A percentile compares a stretch with the other conserved stretches of the same genome.
phyloP scores from a whole-genome alignment of 2,888 invertebrate species.

The Pelosia muscerda region DNA sequence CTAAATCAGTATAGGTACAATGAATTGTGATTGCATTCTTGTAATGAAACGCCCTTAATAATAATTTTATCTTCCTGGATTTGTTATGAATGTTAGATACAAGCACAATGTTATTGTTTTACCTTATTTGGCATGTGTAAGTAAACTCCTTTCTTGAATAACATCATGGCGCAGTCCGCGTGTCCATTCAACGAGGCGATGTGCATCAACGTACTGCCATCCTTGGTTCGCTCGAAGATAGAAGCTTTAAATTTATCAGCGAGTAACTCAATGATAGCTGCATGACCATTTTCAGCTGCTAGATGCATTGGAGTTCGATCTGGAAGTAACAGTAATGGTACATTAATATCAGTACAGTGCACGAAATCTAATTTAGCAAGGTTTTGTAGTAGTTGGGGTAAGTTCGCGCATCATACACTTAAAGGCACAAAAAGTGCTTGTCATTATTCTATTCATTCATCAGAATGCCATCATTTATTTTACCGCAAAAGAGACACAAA shows the following conservation, averaged over 20 bases:
- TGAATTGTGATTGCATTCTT: not conserved
- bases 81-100: not conserved
- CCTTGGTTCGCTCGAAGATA: slow-evolving; percentile 98
- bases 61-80: not conserved
- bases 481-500: too few relatives aligned
- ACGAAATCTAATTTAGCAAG: too few relatives aligned
- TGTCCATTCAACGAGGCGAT: slow-evolving; percentile 99
- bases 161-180: slow-evolving; percentile 99
- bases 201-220: slow-evolving; percentile 99
- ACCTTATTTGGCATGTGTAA: slow-evolving; percentile 99
- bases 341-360: slow-evolving; percentile 11
- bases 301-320: slow-evolving; percentile 99
- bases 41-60: not conserved
- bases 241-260: slow-evolving; percentile 99
- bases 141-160: slow-evolving; percentile 99
- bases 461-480: too few relatives aligned
- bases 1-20: not conserved
- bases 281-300: slow-evolving; percentile 99
- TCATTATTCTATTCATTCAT: too few relatives aligned
- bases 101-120: slow-evolving; percentile 9
- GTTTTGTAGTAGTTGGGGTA: too few relatives aligned
- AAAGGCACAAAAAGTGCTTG: too few relatives aligned
- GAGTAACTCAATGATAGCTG: slow-evolving; percentile 96
- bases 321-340: slow-evolving; percentile 55
- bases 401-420: too few relatives aligned